These are phyloP conservation scores for Xenopus borealis DNA, from an alignment of 2,113 vertebrate genomes.

Conservation along the genomic window DNA sequence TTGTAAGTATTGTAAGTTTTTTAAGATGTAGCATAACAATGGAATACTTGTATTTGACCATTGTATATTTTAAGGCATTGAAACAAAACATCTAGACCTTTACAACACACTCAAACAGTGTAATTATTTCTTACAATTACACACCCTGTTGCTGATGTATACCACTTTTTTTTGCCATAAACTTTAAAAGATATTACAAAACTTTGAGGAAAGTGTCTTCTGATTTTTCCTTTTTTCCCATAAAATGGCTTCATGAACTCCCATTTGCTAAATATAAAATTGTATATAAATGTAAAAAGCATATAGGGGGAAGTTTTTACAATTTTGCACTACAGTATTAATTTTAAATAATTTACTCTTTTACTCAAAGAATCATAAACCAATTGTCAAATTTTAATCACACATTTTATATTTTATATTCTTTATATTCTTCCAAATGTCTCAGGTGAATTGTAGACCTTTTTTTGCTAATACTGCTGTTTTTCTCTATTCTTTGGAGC, in stretches of 20 bases:
- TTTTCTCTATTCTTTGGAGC: too few species aligned
- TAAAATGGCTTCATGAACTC: background rate
- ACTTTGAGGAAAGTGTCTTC: constrained; percentile 1
- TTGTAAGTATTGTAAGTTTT: constrained; percentile 18
- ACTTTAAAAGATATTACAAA: constrained; percentile 13
- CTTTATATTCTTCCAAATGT: too few species aligned
- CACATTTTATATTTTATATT: too few species aligned
- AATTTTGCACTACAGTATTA: too few species aligned
- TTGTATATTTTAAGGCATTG: constrained; percentile 36
- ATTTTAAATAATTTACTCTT: too few species aligned
- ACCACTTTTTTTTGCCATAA: constrained; percentile 3
- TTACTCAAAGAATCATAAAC: too few species aligned
- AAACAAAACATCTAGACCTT: constrained; percentile 16
- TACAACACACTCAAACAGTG: constrained; percentile 25
- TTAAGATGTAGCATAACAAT: constrained; percentile 35
- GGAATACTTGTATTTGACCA: constrained; percentile 34
- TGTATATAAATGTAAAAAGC: too few species aligned
- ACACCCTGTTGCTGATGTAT: constrained; percentile 9
- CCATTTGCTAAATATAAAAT: too few species aligned
- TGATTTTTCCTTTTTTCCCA: background rate
- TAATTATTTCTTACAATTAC: constrained; percentile 39
- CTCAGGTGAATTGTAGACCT: too few species aligned
- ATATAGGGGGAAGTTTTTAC: too few species aligned
- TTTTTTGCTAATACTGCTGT: too few species aligned
- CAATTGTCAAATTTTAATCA: too few species aligned